Evolutionary conservation across 2,113 vertebrate genomes (phyloP), one percentile per base, ranked within the genome.

Genomic region (Laterallus jamaicensis): DNA sequence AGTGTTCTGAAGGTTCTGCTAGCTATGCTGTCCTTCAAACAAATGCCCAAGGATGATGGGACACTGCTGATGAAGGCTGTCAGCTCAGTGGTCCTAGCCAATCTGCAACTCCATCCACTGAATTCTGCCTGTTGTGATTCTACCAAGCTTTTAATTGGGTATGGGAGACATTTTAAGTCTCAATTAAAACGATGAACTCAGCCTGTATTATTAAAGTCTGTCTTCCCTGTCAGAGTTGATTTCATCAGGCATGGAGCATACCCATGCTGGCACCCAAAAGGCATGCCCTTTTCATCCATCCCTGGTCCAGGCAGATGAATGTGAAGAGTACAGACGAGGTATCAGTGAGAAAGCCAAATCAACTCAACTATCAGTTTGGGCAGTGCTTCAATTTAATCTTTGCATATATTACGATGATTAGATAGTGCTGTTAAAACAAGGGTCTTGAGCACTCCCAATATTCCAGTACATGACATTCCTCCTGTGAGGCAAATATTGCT

Each of bases 131-230:
- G 28, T 9, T 94, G 81, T 63, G 94, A 78, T n/a, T 89, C 64
- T 42, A 93, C 24, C 24, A 62, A 91, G 75, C 58, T 93, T 95
- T 82, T 82, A 85, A 91, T 18, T 85, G 66, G 88, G 79, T 82
- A 55, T 0, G 7, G 54, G 40, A 88, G 80, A 69, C 35, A 76
- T 2, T 3, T 3, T 67, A 93, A 91, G 40, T 82, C 95, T 87
- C 86, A 96, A 92, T 93, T 85, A 94, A 84, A 95, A 92, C 0
- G 0, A 93, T 95, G 68, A 95, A 82, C 62, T 95, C 83, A 79
- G n/a, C 14, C 70, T 55, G 25, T 40, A 67, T 86, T 88, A 93
- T 64, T 91, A 78, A 64, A 2, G 42, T 82, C 81, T 70, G 91
- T 55, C 76, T 60, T 66, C 77, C 50, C 54, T 74, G 92, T 76